Base-by-base conservation (phyloP, 2,888 invertebrate species). In the Machimus atricapillus region DNA sequence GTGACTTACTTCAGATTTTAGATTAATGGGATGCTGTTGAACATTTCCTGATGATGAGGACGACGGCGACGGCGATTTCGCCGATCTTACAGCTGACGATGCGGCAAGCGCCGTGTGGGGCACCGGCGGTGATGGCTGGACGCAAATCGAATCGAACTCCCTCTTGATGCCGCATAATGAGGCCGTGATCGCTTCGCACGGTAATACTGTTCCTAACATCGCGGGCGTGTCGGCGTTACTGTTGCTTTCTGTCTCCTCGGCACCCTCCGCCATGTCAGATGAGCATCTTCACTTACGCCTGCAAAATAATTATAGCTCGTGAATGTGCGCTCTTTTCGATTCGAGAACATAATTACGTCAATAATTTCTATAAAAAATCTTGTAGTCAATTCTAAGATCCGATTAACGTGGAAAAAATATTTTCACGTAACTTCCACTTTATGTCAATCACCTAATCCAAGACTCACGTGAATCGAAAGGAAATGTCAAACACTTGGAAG, bases 231-330 rank as follows among this genome's bases (percentile, higher is more conserved):
- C 90, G 89, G 90, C 89, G 90, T 90, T 90, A 88, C 89, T 90
- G 89, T 89, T 89, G 88, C 89, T 90, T 88, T 89, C 89, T 91
- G 95, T 94, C 90, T 92, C 93, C 91, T 94, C 94, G 91, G 93
- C 94, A 94, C 96, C 96, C 94, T 95, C 95, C 93, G 95, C 95
- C 95, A 95, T 95, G 94, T 95, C 95, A 95, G 94, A 94, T 94
- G 93, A 93, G 93, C 94, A 95, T 95, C 66, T 66, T 66, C 66
- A 66, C 3, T 23, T 12, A 66, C 66, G 66, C 66, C 66, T 66
- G 66, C 3, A 66, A 66, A 66, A 52, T 19, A 52, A 52, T 52
- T 52, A 52, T 52, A n/a, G 46, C 5, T 16, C 16, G 5, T 52
- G n/a, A 52, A 5, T 52, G 2, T 1, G 52, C 2, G 43, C 14